Percentiles rank a stretch among this genome's conserved stretches.
Conservation (phyloP, 2,888 invertebrate genomes). For the Rhagonycha fulva region DNA sequence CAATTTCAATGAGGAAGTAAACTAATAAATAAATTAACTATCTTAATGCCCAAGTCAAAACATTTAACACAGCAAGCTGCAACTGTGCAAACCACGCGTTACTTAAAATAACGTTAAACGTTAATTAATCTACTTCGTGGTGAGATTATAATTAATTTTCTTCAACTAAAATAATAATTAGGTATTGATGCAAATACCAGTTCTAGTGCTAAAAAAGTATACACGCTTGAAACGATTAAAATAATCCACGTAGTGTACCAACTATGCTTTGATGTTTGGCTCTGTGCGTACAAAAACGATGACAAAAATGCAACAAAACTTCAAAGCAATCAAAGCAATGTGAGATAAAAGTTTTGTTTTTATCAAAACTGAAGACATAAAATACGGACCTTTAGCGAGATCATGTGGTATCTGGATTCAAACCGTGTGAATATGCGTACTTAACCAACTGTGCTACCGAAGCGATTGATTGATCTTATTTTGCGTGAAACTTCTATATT, state of each 20-base stretch:
- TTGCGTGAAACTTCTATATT: no score
- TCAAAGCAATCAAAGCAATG: background rate
- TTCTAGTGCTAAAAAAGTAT: background rate
- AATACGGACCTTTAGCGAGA: background rate
- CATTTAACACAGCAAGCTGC: background rate
- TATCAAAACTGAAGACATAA: background rate
- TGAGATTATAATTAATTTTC: slow-evolving; percentile 20
- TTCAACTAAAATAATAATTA: slow-evolving; percentile 24
- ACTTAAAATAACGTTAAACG: background rate
- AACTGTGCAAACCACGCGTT: background rate
- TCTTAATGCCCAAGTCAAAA: background rate
- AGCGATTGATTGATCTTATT: no score
- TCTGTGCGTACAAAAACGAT: background rate
- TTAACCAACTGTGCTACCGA: no score
- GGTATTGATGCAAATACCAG: slow-evolving; percentile 6
- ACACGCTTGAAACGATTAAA: background rate
- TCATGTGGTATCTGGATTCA: no score
- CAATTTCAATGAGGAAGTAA: background rate
- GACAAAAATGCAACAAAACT: background rate
- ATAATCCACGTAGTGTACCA: background rate
- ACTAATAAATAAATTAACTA: background rate
- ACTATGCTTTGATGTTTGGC: background rate
- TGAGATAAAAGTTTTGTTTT: background rate
- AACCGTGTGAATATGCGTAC: no score
- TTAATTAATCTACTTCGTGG: background rate